phyloP scores from a whole-genome alignment of 2,113 vertebrate genomes.

The Poecile atricapillus region DNA sequence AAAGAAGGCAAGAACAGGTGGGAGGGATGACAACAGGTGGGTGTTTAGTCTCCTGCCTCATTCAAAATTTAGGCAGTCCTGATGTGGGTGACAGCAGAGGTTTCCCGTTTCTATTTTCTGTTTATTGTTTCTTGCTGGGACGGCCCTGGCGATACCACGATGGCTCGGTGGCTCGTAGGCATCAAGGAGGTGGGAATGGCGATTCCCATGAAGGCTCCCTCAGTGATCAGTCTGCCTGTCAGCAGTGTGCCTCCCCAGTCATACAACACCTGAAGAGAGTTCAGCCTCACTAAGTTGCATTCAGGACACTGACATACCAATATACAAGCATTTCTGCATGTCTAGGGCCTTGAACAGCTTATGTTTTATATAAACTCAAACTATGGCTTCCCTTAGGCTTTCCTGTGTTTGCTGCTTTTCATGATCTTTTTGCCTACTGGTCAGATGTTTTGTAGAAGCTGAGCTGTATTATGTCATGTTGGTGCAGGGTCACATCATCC shows the following conservation, averaged over 20 bases:
- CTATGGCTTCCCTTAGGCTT: not conserved
- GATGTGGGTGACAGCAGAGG: not conserved
- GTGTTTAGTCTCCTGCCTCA: not conserved
- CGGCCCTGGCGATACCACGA: rapidly evolving
- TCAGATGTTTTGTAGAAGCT: not conserved
- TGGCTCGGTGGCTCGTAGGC: not conserved
- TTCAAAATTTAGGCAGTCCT: not conserved
- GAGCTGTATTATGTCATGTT: not conserved
- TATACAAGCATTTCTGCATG: not conserved
- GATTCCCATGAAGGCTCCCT: rapidly evolving
- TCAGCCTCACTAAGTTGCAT: not conserved
- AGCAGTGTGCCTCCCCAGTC: not conserved
- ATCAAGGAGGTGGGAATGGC: not conserved
- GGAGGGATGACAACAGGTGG: not conserved
- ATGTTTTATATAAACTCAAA: not conserved
- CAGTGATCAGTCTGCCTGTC: rapidly evolving
- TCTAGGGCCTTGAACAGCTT: not conserved
- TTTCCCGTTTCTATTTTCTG: not conserved
- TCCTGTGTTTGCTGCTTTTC: not conserved
- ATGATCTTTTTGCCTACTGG: not conserved
- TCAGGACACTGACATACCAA: not conserved
- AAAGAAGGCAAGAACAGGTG: not conserved
- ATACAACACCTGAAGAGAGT: not conserved
- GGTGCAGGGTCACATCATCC: not conserved
- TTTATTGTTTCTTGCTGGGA: not conserved